Evolutionary conservation across 1,140 invertebrate genomes (phyloP).

Genomic region (Brevipalpus yothersi): DNA sequence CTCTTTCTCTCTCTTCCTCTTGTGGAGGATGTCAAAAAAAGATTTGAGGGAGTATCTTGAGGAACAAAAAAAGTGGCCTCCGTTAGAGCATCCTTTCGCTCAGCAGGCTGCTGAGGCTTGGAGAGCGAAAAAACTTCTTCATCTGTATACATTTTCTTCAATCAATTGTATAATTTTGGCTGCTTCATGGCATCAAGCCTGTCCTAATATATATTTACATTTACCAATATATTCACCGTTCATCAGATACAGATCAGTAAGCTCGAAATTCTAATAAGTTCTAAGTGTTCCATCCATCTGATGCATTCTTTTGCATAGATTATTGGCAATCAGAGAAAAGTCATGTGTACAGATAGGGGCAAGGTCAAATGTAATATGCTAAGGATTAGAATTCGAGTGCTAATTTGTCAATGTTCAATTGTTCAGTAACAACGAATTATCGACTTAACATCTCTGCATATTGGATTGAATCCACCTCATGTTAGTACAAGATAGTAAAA

Average conservation of each 20-base stretch:
- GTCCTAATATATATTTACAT: not conserved
- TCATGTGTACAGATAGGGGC: not conserved
- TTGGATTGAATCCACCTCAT: not conserved
- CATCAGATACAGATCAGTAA: not conserved
- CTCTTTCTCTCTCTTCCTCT: not conserved
- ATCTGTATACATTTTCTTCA: not conserved
- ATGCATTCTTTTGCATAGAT: not conserved
- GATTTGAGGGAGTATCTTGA: not conserved
- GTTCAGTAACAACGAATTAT: too few relatives aligned
- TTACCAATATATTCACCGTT: not conserved
- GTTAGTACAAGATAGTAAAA: not conserved
- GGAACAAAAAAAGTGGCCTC: not conserved
- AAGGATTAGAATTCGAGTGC: not conserved
- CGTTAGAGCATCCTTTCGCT: not conserved
- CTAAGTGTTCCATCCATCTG: not conserved
- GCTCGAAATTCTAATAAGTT: not conserved
- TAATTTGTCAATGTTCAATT: not conserved
- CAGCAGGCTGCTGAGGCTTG: not conserved
- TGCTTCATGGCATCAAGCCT: not conserved
- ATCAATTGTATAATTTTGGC: not conserved
- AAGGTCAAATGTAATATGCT: not conserved
- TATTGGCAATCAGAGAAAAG: not conserved
- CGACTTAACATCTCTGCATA: not conserved
- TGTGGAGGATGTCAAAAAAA: not conserved
- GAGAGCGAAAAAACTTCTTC: not conserved